Conservation (phyloP, 64 coral and sea anemone species). For the Stichodactyla mertensii region DNA sequence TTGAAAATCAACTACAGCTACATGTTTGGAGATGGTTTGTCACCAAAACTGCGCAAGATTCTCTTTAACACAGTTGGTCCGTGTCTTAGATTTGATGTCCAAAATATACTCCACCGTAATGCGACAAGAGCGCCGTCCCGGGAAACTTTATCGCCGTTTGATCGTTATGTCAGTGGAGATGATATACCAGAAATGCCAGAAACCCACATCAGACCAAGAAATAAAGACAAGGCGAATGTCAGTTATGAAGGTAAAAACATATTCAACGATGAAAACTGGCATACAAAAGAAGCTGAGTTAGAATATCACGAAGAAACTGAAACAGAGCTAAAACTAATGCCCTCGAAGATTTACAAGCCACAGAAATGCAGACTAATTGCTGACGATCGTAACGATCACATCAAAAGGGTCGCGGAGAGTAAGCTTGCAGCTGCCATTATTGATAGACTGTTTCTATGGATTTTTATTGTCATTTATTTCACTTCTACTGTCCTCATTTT, state of each 20-base stretch:
- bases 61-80: slow-evolving; percentile 62
- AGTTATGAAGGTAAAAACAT: background rate
- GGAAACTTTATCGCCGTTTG: background rate
- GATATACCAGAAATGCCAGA: too few relatives aligned
- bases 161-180: background rate
- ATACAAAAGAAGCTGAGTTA: background rate
- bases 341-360: background rate
- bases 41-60: background rate
- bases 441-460: slow-evolving; percentile 58
- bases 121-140: too few relatives aligned
- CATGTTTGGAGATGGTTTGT: slow-evolving; percentile 38
- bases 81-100: slow-evolving; percentile 23
- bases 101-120: background rate
- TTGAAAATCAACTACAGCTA: slow-evolving; percentile 62
- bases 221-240: background rate
- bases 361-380: background rate
- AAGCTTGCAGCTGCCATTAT: slow-evolving; percentile 76
- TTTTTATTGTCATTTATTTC: slow-evolving; percentile 54
- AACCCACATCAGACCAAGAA: too few relatives aligned
- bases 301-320: background rate
- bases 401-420: slow-evolving; percentile 9
- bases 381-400: slow-evolving; percentile 12
- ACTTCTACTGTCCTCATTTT: slow-evolving; percentile 42
- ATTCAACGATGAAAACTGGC: background rate
- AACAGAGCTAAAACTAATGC: background rate